Conservation (phyloP, 2,888 invertebrate species). For the Cenopis cana region DNA sequence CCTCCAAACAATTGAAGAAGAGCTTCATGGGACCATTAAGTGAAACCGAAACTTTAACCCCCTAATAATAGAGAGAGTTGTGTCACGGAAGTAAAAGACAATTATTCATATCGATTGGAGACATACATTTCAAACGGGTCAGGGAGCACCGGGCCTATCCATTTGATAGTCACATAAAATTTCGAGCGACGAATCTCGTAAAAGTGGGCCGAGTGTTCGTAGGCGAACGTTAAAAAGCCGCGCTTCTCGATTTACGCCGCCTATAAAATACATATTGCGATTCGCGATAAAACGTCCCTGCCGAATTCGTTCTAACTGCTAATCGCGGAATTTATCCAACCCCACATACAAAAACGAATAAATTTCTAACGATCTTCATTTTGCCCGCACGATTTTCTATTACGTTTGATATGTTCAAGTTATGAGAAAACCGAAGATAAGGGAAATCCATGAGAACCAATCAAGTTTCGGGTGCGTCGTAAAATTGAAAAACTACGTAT, state of each 20-base stretch:
- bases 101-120: conserved; percentile 67
- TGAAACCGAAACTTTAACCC: conserved; percentile 47
- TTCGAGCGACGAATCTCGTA: conserved; percentile 76
- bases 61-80: conserved; percentile 43
- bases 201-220: conserved; percentile 76
- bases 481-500: conserved; percentile 27
- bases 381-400: conserved; percentile 42
- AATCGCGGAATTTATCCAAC: conserved; percentile 70
- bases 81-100: conserved; percentile 48
- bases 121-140: conserved; percentile 64
- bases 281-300: conserved; percentile 78
- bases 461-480: conserved; percentile 22
- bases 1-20: conserved; percentile 44
- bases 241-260: conserved; percentile 79
- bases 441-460: conserved; percentile 22
- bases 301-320: conserved; percentile 72
- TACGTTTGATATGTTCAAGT: conserved; percentile 41
- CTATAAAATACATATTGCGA: conserved; percentile 84
- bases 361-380: conserved; percentile 46
- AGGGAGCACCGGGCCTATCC: conserved; percentile 58
- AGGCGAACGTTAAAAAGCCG: conserved; percentile 82
- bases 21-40: conserved; percentile 32
- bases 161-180: conserved; percentile 71
- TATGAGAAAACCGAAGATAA: conserved; percentile 31
- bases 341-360: conserved; percentile 45